Conservation (phyloP, 2,797 vertebrate genomes). For the Acanthis flammea region DNA sequence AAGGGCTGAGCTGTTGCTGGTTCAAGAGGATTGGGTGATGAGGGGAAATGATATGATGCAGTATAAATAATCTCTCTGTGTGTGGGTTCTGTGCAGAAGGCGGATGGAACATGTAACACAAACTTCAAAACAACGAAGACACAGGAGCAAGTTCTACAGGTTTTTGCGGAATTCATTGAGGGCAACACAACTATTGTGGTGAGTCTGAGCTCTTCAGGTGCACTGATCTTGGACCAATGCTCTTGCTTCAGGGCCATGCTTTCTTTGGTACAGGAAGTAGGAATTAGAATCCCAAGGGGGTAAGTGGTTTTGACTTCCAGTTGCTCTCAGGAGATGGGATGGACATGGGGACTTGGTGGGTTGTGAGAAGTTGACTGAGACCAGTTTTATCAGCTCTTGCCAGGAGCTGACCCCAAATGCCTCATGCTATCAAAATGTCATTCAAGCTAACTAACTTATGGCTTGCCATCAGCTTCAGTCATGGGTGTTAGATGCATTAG, state of each 20-base stretch:
- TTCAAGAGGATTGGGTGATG: neutral
- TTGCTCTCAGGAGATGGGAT: neutral
- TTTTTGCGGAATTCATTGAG: constrained; percentile 89
- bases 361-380: neutral
- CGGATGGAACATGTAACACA: constrained; percentile 91
- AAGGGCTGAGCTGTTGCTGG: neutral
- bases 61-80: neutral
- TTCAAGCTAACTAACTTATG: neutral
- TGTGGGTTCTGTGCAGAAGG: constrained; percentile 79
- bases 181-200: constrained; percentile 86
- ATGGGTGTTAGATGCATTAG: neutral
- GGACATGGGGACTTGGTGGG: neutral
- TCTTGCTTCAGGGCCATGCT: neutral
- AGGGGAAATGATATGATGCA: neutral
- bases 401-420: neutral
- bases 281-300: neutral
- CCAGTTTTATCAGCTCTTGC: neutral
- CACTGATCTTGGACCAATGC: neutral
- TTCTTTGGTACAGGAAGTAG: neutral
- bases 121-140: constrained; percentile 95
- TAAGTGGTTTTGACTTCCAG: neutral
- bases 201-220: constrained; percentile 51
- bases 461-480: neutral
- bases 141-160: constrained; percentile 85
- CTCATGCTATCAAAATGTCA: neutral